Evolutionary conservation across 2,888 invertebrate genomes (phyloP), one percentile per base, ranked within the genome.

Genomic region (Dryobotodes eremita): DNA sequence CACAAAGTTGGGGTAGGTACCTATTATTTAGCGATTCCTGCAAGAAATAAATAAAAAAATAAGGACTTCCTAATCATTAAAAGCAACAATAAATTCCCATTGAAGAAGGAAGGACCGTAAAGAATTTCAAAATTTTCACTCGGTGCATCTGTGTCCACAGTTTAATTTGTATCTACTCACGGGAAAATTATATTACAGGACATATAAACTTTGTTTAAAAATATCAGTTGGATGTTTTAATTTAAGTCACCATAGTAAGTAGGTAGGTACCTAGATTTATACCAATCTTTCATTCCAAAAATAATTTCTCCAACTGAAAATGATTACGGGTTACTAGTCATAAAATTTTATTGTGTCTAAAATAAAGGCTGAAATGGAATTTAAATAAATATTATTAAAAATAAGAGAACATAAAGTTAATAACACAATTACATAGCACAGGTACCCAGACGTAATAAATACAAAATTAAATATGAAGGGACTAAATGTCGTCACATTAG

Each of bases 401-500:
- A 48, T 11, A 53, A 61, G 46, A 50, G 23, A 70, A 83, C 78
- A 66, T 65, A 72, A 79, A 75, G 72, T 85, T 88, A 89, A 89
- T 83, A 86, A 88, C 74, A 82, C 70, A 83, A 82, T 87, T 82
- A 85, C 79, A 88, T 85, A 86, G 77, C 84, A 80, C 86, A 82
- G 85, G 87, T 89, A 88, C 89, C 87, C 89, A 84, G 83, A 88
- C 85, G 82, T 93, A 94, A 94, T 94, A 92, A 94, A 94, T 93
- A 93, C 88, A 86, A 94, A 92, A 92, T 92, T 91, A 91, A 92
- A 92, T 90, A 86, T 88, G 88, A 89, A 90, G 88, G 89, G 84
- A 90, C 92, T 93, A 91, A 93, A 96, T 95, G 94, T 96, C 95
- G 93, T 94, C 95, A 95, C 95, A 95, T 96, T 95, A 96, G 88